phyloP scores from a whole-genome alignment of 2,888 invertebrate genomes.

The Clusia tigrina region DNA sequence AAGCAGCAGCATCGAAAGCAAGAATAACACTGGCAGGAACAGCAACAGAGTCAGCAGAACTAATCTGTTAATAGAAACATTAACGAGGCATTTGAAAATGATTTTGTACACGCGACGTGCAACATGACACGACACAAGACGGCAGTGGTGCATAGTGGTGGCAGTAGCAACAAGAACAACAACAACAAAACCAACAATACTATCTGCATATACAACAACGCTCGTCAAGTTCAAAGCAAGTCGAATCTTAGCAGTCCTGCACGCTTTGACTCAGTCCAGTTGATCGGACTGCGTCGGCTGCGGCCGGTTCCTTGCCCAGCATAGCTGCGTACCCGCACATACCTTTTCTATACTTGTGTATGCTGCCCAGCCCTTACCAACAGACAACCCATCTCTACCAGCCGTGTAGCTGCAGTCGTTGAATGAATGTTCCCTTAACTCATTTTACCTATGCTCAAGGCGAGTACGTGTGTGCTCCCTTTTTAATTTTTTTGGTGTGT shows the following conservation, averaged over 20 bases:
- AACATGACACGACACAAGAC: slow-evolving; percentile 6
- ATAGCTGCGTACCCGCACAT: too few species aligned
- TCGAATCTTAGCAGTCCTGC: neutral
- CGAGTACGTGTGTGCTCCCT: neutral
- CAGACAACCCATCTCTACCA: too few species aligned
- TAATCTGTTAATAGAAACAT: slow-evolving; percentile 62
- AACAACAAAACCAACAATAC: neutral
- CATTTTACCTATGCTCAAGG: neutral
- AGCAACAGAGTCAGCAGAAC: slow-evolving; percentile 30
- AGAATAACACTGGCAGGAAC: neutral
- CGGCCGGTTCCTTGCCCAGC: too few species aligned
- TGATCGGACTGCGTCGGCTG: too few species aligned
- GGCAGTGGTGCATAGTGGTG: neutral
- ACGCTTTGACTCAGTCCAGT: neutral
- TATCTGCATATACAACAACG: neutral
- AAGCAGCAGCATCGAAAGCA: neutral
- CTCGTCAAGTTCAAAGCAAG: neutral
- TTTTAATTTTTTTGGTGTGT: slow-evolving; percentile 5
- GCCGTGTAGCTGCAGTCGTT: neutral
- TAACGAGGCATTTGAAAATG: slow-evolving; percentile 58
- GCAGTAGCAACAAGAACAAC: neutral
- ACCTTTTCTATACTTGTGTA: too few species aligned
- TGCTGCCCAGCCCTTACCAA: too few species aligned
- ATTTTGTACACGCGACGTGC: slow-evolving; percentile 55
- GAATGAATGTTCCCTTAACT: neutral